Base-by-base conservation (phyloP, 2,797 vertebrate genomes). In the Poecilia picta region DNA sequence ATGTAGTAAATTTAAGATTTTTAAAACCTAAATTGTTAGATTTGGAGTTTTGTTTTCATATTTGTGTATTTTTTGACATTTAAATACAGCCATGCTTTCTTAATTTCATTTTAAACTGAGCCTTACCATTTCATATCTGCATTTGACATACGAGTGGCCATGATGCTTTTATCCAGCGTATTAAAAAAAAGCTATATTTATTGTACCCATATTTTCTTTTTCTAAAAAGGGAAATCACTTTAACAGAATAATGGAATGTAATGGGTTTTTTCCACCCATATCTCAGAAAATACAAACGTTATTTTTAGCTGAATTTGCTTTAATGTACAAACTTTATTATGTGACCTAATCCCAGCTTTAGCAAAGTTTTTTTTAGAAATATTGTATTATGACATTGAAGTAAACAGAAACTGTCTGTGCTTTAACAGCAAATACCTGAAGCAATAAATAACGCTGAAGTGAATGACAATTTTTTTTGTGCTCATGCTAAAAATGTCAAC, bases 381-480 rank as follows among this genome's bases (percentile, higher is more conserved):
- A 83, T 88, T 74, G 66, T 71, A 78, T 85, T 77, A 80, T 78
- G 77, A 85, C 57, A 87, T 88, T 91, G 80, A 85, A 87, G 88
- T 89, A 79, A 84, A 84, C 88, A 86, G 83, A 87, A 91, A 88
- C 81, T 87, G 62, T 87, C 86, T 91, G 89, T 93, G 90, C 91
- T 93, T 93, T 91, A 91, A 90, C 92, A 93, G 91, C 92, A 93
- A 94, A 89, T 91, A 92, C 93, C 91, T 92, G 80, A 96, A 96
- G 95, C 96, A 96, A 96, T 96, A 96, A 96, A 94, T 88, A 89
- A 92, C 87, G 91, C 91, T 94, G 85, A 89, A 87, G 83, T 89
- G 75, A 92, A 90, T 87, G 83, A 83, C 72, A 81, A 89, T 59
- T 59, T 28, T 6, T 31, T 83, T 87, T 91, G 68, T 83, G 81